Base-by-base conservation (phyloP, 2,113 vertebrate genomes). In the Rhizomys pruinosus region DNA sequence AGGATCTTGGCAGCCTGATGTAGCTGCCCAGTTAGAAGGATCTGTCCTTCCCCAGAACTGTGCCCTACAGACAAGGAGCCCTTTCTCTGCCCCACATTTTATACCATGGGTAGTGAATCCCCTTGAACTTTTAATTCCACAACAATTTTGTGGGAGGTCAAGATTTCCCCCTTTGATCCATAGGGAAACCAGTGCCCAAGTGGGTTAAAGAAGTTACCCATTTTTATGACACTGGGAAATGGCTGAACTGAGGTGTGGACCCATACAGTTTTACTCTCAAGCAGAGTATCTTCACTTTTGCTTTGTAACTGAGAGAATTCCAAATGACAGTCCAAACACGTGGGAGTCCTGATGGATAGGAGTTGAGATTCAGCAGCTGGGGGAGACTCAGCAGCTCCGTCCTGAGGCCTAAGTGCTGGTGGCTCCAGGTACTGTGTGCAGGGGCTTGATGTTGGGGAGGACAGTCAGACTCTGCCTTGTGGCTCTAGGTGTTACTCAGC, bases 341-440 rank as follows among this genome's bases (percentile, higher is more conserved):
- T 1, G 1, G 12, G 12, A 57, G 42, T n/a, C 42, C 4, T 11
- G 29, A 52, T 2, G 22, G 63, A 3, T 71, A 32, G 39, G 7
- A 29, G 22, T 15, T 47, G n/a, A 1, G 20, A n/a, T 16, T 69
- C 34, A 22, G 9, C 3, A 1, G 7, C 44, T 2, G 32, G 16
- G 0, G 20, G 25, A 71, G 32, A 4, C 32, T 55, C 39, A 34
- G 59, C 20, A 37, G 19, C 5, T 23, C 19, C 22, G 9, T 78
- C 34, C 25, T 0, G 7, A 55, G 72, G 20, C 22, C 13, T 2
- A 0, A 63, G 2, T 2, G 20, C 11, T 55, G 42, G 5, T 27
- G 10, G 29, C 59, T 23, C 69, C 37, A 7, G 42, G 10, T 27
- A 19, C 10, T 19, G 13, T 27, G 8, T 44, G 4, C 0, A 12